Percentiles rank a stretch among this genome's conserved stretches.
These are phyloP conservation scores for Urocolius indicus DNA, from an alignment of 2,113 vertebrate genomes.

Conservation along the genomic window DNA sequence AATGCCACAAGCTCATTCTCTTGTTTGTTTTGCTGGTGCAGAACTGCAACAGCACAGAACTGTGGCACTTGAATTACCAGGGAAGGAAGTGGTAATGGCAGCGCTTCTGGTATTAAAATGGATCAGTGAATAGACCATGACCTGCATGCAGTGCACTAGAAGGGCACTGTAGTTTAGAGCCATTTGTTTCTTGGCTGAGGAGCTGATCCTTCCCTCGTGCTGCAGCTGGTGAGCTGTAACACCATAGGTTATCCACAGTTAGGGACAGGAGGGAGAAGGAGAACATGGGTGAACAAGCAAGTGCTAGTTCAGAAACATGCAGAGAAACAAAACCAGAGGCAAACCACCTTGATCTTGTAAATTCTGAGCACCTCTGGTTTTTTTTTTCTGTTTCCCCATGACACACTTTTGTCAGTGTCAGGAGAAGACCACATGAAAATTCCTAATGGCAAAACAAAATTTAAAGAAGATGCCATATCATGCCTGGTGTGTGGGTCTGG, in stretches of 20 bases:
- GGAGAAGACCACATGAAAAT: background rate
- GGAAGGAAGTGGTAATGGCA: background rate
- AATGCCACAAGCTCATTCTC: background rate
- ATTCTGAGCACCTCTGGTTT: background rate
- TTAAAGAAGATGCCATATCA: background rate
- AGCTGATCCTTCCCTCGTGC: background rate
- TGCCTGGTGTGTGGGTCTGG: background rate
- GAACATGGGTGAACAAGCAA: background rate
- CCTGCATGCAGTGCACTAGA: background rate
- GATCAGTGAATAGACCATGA: background rate
- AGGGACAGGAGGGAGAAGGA: background rate
- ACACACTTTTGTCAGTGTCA: background rate
- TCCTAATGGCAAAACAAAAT: background rate
- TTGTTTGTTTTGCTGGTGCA: background rate
- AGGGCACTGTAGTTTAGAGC: background rate
- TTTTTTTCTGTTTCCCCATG: background rate
- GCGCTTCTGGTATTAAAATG: background rate
- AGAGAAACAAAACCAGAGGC: background rate
- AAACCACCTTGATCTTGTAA: background rate
- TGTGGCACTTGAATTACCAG: background rate
- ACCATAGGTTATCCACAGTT: fast-evolving
- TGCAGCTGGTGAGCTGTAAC: background rate
- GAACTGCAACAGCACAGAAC: background rate
- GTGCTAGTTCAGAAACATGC: background rate
- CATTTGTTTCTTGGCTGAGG: background rate